Percentiles rank a stretch among this genome's conserved stretches.
These are phyloP conservation scores for Mustelus asterias DNA, from an alignment of 2,113 vertebrate species.

Conservation along the genomic window DNA sequence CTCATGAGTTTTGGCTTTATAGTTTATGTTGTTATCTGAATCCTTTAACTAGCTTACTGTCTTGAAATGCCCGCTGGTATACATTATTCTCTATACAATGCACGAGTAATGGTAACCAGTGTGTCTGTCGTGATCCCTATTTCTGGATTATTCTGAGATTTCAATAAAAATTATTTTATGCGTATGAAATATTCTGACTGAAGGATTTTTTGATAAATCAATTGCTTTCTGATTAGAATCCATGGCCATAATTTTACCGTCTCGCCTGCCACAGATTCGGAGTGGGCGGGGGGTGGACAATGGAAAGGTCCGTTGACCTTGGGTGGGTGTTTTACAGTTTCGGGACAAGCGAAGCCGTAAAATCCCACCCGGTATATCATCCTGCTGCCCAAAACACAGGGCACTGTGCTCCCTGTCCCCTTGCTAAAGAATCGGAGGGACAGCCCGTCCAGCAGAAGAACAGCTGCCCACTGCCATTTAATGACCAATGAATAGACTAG, in stretches of 20 bases:
- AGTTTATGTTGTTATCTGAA: constrained; percentile 13
- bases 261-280: too few relatives aligned
- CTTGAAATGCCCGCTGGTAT: background rate
- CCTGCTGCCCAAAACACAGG: background rate
- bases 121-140: background rate
- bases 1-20: background rate
- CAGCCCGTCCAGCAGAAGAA: too few relatives aligned
- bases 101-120: background rate
- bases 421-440: background rate
- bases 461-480: too few relatives aligned
- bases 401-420: background rate
- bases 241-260: too few relatives aligned
- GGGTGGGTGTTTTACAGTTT: too few relatives aligned
- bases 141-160: background rate
- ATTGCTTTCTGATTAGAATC: background rate
- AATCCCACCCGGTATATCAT: background rate
- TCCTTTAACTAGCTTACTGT: background rate
- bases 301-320: too few relatives aligned
- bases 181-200: background rate
- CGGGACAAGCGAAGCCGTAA: too few relatives aligned
- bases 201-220: background rate
- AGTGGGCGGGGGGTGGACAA: too few relatives aligned
- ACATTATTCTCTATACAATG: background rate
- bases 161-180: background rate
- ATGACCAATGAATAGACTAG: background rate